Evolutionary conservation across 2,888 invertebrate species (phyloP), one percentile per base, ranked within the genome.

Genomic region (Phalera bucephala): DNA sequence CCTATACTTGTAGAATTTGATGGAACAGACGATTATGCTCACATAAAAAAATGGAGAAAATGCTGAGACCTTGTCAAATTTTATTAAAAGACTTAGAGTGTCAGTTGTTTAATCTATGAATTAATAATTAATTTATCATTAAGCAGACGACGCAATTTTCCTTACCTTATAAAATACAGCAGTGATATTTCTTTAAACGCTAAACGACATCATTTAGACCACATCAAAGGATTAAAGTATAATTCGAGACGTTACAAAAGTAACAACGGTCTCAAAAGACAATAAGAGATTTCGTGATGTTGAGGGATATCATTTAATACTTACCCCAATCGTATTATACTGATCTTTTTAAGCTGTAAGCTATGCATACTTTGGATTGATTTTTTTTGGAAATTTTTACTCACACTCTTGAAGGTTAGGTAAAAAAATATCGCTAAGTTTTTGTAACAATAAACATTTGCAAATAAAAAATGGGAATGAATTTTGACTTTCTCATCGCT

Each of bases 231-330:
- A 53, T 64, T 54, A 64, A 60, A 59, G 53, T 61, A 48, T 56
- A 42, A 57, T 58, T 53, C 48, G 52, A 45, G 52, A 64, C 49
- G 54, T 62, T 68, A 63, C 56, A 50, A 51, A 72, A 75, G 70
- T 66, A 64, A 64, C 59, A 61, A 63, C 57, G 60, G 62, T 72
- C 49, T 64, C 57, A 60, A 72, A 68, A 65, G 72, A 75, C 69
- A 68, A 69, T 69, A 72, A 68, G 64, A 72, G 63, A 72, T 70
- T 58, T 58, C 36, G 48, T 58, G 57, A 68, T 64, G 56, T 53
- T 52, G 54, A 55, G 51, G 62, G 58, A 72, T 69, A 75, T 72
- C 66, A 59, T 60, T 68, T 64, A 65, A 69, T 68, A 65, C 66
- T 52, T 48, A 52, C 55, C 61, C 47, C 47, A 52, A 48, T 57